A percentile compares a stretch with the other conserved stretches of the same genome.
Evolutionary conservation across 2,797 vertebrate species (phyloP).

Genomic region (Platyrinchus mystaceus): DNA sequence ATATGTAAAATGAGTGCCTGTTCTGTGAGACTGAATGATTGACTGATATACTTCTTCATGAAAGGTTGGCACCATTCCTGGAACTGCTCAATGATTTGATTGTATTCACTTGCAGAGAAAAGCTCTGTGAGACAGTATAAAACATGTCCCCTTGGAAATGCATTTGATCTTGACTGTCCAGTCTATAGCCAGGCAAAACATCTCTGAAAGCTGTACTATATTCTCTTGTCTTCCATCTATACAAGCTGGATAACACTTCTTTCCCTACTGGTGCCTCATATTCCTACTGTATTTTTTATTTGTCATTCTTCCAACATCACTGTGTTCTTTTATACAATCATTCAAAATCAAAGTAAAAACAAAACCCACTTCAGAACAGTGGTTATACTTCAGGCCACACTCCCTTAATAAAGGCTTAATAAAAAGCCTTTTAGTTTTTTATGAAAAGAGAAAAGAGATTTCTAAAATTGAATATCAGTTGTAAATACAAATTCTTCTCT

Average conservation of each 20-base stretch:
- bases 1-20: background rate
- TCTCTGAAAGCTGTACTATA: background rate
- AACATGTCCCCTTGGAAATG: background rate
- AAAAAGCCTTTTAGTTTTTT: background rate
- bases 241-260: background rate
- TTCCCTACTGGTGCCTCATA: background rate
- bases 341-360: background rate
- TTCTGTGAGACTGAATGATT: background rate
- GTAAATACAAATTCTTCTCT: background rate
- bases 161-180: background rate
- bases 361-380: rapidly evolving
- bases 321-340: background rate
- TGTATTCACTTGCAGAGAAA: background rate
- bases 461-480: background rate
- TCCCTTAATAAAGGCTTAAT: too few relatives aligned
- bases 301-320: background rate
- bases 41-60: background rate
- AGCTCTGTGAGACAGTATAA: background rate
- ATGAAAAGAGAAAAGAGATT: background rate
- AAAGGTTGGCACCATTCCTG: background rate
- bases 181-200: background rate
- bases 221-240: background rate
- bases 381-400: background rate
- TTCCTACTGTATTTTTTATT: background rate
- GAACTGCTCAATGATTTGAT: background rate